Evolutionary conservation across 2,113 vertebrate species (phyloP).

Genomic region (Esox niger): DNA sequence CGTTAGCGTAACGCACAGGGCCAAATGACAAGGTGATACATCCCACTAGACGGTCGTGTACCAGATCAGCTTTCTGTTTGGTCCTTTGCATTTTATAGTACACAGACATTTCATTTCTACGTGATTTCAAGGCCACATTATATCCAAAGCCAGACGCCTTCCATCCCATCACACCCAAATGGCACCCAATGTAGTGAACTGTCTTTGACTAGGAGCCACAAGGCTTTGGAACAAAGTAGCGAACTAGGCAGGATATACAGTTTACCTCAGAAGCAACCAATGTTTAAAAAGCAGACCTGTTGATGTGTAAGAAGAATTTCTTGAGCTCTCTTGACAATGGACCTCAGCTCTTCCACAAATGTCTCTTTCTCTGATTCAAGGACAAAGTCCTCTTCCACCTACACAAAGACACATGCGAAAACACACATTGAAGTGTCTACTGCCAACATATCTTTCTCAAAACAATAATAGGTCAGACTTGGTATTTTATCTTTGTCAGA

Average conservation of each 20-base stretch:
- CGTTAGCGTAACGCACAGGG: neutral
- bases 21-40: neutral
- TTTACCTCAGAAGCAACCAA: neutral
- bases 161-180: neutral
- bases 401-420: constrained; percentile 22
- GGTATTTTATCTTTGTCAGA: too few species aligned
- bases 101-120: neutral
- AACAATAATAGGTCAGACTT: too few species aligned
- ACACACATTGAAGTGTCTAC: neutral
- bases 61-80: too few species aligned
- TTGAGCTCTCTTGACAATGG: constrained; percentile 80
- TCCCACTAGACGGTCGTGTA: too few species aligned
- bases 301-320: constrained; percentile 77
- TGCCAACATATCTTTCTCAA: too few species aligned
- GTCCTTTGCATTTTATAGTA: too few species aligned
- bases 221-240: neutral
- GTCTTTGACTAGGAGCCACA: too few species aligned
- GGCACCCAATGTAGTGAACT: too few species aligned
- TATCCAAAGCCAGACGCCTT: neutral
- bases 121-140: neutral
- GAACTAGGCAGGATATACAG: too few species aligned
- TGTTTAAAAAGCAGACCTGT: constrained; percentile 45
- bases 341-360: constrained; percentile 83
- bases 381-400: constrained; percentile 92
- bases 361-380: constrained; percentile 83